Evolutionary conservation across 2,888 invertebrate species (phyloP).

Genomic region (Acleris laterana): DNA sequence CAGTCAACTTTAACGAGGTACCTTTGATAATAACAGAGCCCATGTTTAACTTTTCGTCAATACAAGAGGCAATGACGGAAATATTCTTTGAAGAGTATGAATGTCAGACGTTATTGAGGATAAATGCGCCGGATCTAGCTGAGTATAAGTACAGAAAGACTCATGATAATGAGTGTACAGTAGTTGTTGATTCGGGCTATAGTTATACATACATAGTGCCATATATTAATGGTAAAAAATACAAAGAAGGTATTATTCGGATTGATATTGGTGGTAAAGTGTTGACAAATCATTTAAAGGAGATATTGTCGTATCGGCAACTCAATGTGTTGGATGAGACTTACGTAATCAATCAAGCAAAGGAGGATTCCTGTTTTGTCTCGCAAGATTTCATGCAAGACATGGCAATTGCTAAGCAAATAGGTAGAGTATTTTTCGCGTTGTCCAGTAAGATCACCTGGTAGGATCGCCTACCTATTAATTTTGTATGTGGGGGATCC

Average conservation of each 20-base stretch:
- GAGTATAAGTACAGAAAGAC: constrained; percentile 87
- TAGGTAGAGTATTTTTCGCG: constrained; percentile 60
- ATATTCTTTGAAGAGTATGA: constrained; percentile 99
- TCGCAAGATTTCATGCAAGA: constrained; percentile 92
- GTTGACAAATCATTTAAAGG: constrained; percentile 98
- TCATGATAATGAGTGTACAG: constrained; percentile 86
- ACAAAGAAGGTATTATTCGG: constrained; percentile 87
- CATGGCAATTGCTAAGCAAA: constrained; percentile 87
- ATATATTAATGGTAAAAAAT: constrained; percentile 91
- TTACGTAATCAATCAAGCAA: constrained; percentile 98
- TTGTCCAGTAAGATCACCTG: too few relatives aligned
- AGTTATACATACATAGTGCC: constrained; percentile 98
- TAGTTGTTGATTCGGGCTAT: constrained; percentile 97
- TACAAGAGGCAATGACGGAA: constrained; percentile 97
- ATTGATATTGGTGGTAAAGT: constrained; percentile 98
- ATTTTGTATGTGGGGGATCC: too few relatives aligned
- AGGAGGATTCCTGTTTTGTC: constrained; percentile 98
- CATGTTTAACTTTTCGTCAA: constrained; percentile 94
- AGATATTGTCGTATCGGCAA: constrained; percentile 97
- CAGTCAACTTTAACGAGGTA: constrained; percentile 90
- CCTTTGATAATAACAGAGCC: constrained; percentile 97
- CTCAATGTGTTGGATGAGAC: constrained; percentile 99
- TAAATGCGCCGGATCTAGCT: constrained; percentile 92
- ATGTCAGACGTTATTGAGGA: constrained; percentile 91
- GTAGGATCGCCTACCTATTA: too few relatives aligned